These are phyloP conservation scores for Himalopsyche tibetana DNA, from an alignment of 2,888 invertebrate species.

Conservation along the genomic window DNA sequence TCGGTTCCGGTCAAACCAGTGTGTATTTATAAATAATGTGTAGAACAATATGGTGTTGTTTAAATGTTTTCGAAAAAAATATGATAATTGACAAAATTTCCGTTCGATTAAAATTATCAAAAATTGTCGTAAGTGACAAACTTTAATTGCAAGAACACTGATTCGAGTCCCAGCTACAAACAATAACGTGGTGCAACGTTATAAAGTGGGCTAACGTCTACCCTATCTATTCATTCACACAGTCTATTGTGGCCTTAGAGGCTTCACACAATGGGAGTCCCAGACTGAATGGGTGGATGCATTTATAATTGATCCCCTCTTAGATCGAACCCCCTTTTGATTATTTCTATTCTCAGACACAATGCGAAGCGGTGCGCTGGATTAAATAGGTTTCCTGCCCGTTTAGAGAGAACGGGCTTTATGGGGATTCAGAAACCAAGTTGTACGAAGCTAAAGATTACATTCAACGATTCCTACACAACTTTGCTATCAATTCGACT, in stretches of 20 bases:
- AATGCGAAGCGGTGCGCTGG: background rate
- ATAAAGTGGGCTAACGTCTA: background rate
- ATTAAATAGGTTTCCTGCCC: background rate
- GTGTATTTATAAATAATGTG: no score
- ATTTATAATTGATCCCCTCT: constrained; percentile 38
- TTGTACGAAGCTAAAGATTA: background rate
- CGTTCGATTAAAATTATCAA: background rate
- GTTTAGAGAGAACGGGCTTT: background rate
- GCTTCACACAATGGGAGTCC: constrained; percentile 12
- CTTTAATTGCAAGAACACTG: background rate
- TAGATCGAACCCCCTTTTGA: constrained; percentile 23
- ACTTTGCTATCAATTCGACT: background rate
- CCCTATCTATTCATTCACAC: constrained; percentile 1
- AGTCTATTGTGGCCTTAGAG: constrained; percentile 23
- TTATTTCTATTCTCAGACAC: constrained; percentile 35
- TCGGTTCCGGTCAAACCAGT: no score
- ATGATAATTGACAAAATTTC: background rate
- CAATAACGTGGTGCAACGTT: constrained; percentile 19
- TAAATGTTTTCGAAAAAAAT: no score
- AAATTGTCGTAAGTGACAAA: background rate
- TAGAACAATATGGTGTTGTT: no score
- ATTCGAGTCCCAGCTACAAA: background rate
- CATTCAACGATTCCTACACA: background rate
- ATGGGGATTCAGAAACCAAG: background rate
- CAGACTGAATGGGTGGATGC: constrained; percentile 23